Evolutionary conservation across 1,140 invertebrate genomes (phyloP).

Genomic region (Platorchestia sp.): DNA sequence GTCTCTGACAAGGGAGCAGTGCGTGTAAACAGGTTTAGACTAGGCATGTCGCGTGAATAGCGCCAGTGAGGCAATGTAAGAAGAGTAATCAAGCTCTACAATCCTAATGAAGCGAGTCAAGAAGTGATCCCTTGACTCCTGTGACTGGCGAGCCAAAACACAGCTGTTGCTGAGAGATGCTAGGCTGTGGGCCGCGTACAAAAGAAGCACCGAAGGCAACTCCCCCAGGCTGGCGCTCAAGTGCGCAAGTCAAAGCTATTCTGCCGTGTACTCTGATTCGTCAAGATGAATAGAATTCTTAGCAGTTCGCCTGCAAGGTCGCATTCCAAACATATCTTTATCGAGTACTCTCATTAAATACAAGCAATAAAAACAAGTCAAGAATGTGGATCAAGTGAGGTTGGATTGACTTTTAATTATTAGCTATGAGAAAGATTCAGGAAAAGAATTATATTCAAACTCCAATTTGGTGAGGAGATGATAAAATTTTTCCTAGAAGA

Average conservation of each 20-base stretch:
- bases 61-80: constrained; percentile 32
- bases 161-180: neutral
- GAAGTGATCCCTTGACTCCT: constrained; percentile 25
- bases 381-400: neutral
- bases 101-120: constrained; percentile 30
- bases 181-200: neutral
- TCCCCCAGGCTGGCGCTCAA: neutral
- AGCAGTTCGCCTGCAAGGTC: neutral
- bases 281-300: neutral
- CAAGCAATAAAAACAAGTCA: neutral
- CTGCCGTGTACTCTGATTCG: neutral
- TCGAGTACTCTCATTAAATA: neutral
- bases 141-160: neutral
- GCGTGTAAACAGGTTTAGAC: constrained; percentile 1
- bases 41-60: neutral
- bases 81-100: neutral
- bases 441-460: neutral
- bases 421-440: neutral
- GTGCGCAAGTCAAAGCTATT: neutral
- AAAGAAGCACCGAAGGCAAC: neutral
- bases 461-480: too few species aligned
- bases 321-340: neutral
- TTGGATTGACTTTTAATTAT: neutral
- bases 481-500: too few species aligned
- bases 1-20: neutral